phyloP scores from a whole-genome alignment of 2,113 vertebrate species.

The Oxyruncus cristatus region DNA sequence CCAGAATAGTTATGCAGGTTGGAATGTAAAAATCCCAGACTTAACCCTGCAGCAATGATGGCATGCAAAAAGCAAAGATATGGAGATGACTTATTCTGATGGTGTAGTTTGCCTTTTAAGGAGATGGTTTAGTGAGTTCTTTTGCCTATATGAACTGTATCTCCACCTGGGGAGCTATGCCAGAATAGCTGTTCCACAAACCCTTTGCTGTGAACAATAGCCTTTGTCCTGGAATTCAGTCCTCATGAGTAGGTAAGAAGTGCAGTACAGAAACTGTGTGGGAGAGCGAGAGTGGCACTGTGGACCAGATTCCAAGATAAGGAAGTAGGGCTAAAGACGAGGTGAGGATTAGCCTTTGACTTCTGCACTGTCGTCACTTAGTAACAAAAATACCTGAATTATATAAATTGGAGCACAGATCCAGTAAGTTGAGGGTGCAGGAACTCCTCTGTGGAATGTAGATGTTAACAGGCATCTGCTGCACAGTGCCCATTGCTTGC shows the following conservation, averaged over 20 bases:
- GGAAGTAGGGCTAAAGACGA: neutral
- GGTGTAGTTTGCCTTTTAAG: conserved; percentile 46
- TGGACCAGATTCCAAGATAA: neutral
- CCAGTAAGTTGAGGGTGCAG: neutral
- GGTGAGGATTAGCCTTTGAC: neutral
- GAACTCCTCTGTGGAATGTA: neutral
- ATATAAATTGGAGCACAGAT: neutral
- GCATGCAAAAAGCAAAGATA: conserved; percentile 1
- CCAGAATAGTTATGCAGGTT: neutral
- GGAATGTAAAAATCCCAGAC: conserved; percentile 29
- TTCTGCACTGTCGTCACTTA: neutral
- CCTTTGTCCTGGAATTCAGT: conserved; percentile 14
- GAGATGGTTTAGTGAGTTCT: conserved; percentile 9
- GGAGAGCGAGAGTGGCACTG: neutral
- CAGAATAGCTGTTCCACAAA: conserved; percentile 39
- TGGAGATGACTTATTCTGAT: conserved; percentile 30
- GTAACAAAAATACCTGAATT: neutral
- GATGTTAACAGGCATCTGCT: neutral
- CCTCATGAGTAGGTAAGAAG: neutral
- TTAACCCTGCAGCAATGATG: conserved; percentile 25
- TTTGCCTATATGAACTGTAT: conserved; percentile 24
- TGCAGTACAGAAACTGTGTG: neutral
- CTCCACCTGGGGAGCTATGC: conserved; percentile 49
- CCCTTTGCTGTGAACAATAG: neutral
- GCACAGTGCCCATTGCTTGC: neutral